A percentile compares a stretch with the other conserved stretches of the same genome.
Evolutionary conservation across 2,797 vertebrate genomes (phyloP).

Genomic region (Poecilia wingei): DNA sequence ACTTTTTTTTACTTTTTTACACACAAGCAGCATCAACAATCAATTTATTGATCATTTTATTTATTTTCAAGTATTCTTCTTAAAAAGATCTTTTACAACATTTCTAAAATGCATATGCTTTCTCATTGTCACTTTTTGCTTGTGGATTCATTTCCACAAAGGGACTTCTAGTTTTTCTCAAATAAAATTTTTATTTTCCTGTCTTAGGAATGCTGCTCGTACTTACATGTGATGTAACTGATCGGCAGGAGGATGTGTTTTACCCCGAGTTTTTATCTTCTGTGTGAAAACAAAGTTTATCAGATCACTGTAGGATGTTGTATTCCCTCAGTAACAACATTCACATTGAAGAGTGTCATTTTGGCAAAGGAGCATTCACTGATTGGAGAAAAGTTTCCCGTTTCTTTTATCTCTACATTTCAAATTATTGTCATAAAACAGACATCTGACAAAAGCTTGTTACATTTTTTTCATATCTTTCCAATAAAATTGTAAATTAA

Average conservation of each 20-base stretch:
- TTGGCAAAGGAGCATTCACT: neutral
- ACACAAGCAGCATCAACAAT: neutral
- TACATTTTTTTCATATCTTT: neutral
- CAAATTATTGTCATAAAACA: neutral
- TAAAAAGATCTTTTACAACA: too few relatives aligned
- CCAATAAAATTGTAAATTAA: neutral
- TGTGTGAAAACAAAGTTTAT: too few relatives aligned
- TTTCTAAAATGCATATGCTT: too few relatives aligned
- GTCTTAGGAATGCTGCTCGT: neutral
- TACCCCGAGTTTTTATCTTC: neutral
- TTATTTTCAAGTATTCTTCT: neutral
- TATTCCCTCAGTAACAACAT: neutral
- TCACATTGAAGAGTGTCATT: neutral
- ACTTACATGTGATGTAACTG: neutral
- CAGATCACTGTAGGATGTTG: neutral
- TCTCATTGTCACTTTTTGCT: too few relatives aligned
- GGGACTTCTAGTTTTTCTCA: too few relatives aligned
- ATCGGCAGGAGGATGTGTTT: neutral
- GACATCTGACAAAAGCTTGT: neutral
- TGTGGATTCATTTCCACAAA: too few relatives aligned
- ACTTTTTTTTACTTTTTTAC: neutral
- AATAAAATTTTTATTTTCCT: neutral
- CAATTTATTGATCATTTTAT: neutral
- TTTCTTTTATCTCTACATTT: neutral
- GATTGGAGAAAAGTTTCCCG: neutral